Evolutionary conservation across 2,888 invertebrate genomes (phyloP).

Genomic region (Caenorhabditis afra): DNA sequence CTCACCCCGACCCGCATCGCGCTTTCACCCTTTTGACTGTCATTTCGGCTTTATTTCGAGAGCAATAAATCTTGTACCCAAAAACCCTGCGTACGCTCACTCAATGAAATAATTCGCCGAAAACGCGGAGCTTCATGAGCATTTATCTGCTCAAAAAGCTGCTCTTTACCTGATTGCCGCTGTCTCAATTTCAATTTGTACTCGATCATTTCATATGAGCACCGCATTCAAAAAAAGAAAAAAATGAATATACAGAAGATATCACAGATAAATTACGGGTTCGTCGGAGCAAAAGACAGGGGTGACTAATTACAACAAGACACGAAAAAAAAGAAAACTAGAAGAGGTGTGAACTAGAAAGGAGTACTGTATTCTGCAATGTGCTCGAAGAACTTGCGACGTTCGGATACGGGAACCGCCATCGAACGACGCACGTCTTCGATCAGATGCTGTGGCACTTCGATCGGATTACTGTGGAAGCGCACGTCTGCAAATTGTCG

Average conservation of each 20-base stretch:
- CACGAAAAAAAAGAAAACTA: slow-evolving; percentile 5
- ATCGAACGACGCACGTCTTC: slow-evolving; percentile 69
- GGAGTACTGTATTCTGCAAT: slow-evolving; percentile 77
- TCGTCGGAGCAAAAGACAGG: neutral
- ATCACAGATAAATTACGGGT: slow-evolving; percentile 53
- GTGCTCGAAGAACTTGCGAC: slow-evolving; percentile 79
- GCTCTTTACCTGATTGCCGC: too few species aligned
- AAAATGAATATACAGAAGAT: slow-evolving; percentile 20
- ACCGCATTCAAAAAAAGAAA: slow-evolving; percentile 26
- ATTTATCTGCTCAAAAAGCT: too few species aligned
- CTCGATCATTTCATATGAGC: slow-evolving; percentile 51
- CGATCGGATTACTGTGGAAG: slow-evolving; percentile 77
- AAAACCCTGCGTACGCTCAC: too few species aligned
- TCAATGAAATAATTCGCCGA: too few species aligned
- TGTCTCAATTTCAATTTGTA: slow-evolving; percentile 13
- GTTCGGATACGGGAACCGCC: slow-evolving; percentile 74
- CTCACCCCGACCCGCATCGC: too few species aligned
- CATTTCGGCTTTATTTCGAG: too few species aligned
- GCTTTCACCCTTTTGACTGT: too few species aligned
- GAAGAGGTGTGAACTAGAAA: slow-evolving; percentile 58
- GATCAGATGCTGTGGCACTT: slow-evolving; percentile 62
- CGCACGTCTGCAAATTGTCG: slow-evolving; percentile 71
- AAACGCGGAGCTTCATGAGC: too few species aligned
- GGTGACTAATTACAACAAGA: slow-evolving; percentile 42
- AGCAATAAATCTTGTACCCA: too few species aligned